These are phyloP conservation scores for Belgica antarctica DNA, from an alignment of 2,888 invertebrate species.

Conservation along the genomic window DNA sequence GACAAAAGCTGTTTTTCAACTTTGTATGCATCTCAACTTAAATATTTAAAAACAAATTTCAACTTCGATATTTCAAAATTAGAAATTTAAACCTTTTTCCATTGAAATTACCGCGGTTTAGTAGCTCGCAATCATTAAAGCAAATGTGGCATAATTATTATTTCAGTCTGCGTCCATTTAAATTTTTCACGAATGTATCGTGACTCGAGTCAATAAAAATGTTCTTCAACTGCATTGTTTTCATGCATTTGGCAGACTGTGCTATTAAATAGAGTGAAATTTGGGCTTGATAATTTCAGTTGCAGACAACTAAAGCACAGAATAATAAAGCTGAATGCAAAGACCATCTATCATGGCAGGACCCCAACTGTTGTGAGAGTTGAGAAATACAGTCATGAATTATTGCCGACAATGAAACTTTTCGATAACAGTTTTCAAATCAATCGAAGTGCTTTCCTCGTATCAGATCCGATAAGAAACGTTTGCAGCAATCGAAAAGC, in stretches of 20 bases:
- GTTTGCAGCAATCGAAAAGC: not conserved
- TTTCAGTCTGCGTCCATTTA: not conserved
- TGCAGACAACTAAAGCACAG: not conserved
- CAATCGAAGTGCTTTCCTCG: too few relatives aligned
- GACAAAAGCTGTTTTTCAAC: too few relatives aligned
- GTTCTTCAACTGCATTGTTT: not conserved
- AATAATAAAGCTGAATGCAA: not conserved
- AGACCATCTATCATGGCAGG: not conserved
- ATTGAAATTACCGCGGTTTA: not conserved
- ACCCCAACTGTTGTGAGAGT: not conserved
- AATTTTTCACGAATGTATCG: not conserved
- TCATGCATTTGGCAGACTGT: not conserved
- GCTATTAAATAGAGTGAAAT: not conserved
- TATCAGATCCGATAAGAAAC: not conserved
- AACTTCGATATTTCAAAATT: not conserved
- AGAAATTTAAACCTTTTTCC: not conserved
- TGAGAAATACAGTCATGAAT: not conserved
- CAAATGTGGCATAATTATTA: not conserved
- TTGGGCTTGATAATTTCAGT: not conserved
- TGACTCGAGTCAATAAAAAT: not conserved
- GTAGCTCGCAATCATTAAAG: not conserved
- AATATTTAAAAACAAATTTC: too few relatives aligned
- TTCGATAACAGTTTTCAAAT: not conserved
- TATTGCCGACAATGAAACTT: not conserved
- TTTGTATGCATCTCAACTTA: too few relatives aligned